Base-by-base conservation (phyloP, 2,888 invertebrate species). In the Apoderus coryli region DNA sequence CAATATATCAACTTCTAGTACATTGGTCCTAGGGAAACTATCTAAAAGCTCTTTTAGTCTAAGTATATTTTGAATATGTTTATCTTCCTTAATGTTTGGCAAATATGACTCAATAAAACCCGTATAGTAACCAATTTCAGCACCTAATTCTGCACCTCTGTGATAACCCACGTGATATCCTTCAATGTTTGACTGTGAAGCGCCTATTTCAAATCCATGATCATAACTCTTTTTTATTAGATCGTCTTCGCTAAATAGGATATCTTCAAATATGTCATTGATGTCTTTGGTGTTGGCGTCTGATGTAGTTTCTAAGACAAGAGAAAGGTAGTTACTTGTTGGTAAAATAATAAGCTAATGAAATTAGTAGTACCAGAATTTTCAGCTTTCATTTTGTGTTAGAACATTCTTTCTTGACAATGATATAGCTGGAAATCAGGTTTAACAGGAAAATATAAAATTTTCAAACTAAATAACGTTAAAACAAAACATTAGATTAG, bases 101-200 rank as follows among this genome's bases (percentile, higher is more conserved):
- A 41, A 36, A 22, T 43, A 35, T 9, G 65, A 59, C 32, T 67
- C 60, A 2, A 72, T 56, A 25, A 69, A 60, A 3, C 76, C 77
- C 27, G 67, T 60, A 47, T 79, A 84, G 49, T 68, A 73, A 4
- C 85, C 86, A 48, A 88, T 56, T 57, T 84, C 81, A 25, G 73
- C 67, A 3, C 84, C 84, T 10, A 85, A 49, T 50, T 77, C 71
- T 29, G 74, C 69, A 6, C 81, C 84, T 54, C 74, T 69, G 38
- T 81, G 77, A 51, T 79, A 81, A 2, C 86, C 86, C 36, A 76
- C 58, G 52, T 78, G 77, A 50, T 66, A 78, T 2, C 73, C 79
- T 49, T 76, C 73, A 10, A 69, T 49, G 44, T 70, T 74, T 3
- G 74, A 78, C 44, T 72, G 65, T 16, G 57, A 53, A 28, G 54